phyloP scores from a whole-genome alignment of 2,888 invertebrate species.

The Oscheius sp. region DNA sequence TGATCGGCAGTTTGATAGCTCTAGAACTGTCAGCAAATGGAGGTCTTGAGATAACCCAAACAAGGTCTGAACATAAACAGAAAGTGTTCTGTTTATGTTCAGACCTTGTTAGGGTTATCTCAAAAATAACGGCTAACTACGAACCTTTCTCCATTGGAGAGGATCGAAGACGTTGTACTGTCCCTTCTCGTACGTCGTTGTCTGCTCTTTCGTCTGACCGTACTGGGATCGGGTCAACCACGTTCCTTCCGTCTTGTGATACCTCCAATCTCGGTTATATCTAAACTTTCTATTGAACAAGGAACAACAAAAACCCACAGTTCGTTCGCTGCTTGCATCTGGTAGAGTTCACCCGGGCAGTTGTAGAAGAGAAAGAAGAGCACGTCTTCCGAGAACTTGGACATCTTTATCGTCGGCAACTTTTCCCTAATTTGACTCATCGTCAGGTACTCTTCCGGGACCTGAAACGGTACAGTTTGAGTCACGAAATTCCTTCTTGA shows the following conservation, averaged over 20 bases:
- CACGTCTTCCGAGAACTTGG: conserved; percentile 83
- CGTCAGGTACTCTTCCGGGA: conserved; percentile 88
- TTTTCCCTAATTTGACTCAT: conserved; percentile 88
- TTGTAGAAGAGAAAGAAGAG: conserved; percentile 99
- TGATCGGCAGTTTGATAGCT: too few relatives aligned
- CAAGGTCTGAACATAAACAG: too few relatives aligned
- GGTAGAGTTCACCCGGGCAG: conserved; percentile 96
- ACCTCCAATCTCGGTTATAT: conserved; percentile 89
- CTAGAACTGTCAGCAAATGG: too few relatives aligned
- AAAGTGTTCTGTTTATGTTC: too few relatives aligned
- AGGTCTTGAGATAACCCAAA: too few relatives aligned
- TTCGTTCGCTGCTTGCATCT: conserved; percentile 89
- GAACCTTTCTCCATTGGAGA: conserved; percentile 96
- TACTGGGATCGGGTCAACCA: conserved; percentile 73
- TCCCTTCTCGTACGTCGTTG: conserved; percentile 94
- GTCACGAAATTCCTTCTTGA: too few relatives aligned
- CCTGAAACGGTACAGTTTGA: conserved; percentile 39
- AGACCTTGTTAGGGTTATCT: too few relatives aligned
- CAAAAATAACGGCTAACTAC: not conserved
- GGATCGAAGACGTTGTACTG: conserved; percentile 99
- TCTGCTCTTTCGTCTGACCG: conserved; percentile 81
- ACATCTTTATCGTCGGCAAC: conserved; percentile 82
- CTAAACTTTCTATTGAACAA: not conserved
- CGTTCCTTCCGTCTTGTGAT: conserved; percentile 97
- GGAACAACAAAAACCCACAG: conserved; percentile 52